These are phyloP conservation scores for Nesogale talazaci DNA, from an alignment of 2,113 vertebrate species.

Conservation along the genomic window DNA sequence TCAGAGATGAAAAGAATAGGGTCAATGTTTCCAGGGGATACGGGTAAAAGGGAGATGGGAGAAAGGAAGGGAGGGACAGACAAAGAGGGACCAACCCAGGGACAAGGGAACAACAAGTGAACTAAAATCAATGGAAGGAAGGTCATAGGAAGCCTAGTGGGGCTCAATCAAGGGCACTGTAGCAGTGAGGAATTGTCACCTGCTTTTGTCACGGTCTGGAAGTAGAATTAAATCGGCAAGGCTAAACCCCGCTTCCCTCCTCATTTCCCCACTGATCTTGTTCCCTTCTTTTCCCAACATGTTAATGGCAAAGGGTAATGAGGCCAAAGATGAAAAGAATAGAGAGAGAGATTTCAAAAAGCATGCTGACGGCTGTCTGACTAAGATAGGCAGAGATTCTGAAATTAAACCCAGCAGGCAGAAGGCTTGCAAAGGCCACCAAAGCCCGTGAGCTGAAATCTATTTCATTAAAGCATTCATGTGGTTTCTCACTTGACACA, in stretches of 20 bases:
- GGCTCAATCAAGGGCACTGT: no score
- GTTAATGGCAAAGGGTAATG: conserved; percentile 18
- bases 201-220: not conserved
- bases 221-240: not conserved
- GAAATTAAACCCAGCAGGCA: not conserved
- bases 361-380: not conserved
- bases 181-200: no score
- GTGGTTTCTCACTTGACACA: not conserved
- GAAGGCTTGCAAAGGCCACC: not conserved
- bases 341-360: not conserved
- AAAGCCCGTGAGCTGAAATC: rapidly evolving
- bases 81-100: no score
- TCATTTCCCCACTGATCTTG: not conserved
- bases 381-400: not conserved
- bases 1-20: no score
- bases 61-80: no score
- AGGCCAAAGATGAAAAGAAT: not conserved
- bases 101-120: no score
- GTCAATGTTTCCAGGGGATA: no score
- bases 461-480: not conserved
- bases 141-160: no score
- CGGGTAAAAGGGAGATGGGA: no score
- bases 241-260: not conserved
- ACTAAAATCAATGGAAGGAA: no score
- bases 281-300: not conserved